Percentiles rank a stretch among this genome's conserved stretches.
Evolutionary conservation across 2,113 vertebrate species (phyloP).

Genomic region (Anguilla rostrata): DNA sequence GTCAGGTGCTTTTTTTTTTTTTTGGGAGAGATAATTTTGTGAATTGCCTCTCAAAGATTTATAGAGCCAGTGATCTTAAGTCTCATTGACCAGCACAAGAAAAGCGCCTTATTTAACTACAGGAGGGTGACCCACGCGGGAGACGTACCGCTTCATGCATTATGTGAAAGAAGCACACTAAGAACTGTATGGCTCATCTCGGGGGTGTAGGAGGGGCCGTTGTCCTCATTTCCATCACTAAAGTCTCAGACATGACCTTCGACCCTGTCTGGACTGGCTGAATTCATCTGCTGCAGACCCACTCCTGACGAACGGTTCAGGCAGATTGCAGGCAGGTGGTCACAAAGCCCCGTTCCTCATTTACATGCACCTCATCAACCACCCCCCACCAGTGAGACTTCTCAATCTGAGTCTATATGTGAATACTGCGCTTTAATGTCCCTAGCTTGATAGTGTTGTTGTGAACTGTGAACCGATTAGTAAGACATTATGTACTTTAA

Average conservation of each 20-base stretch:
- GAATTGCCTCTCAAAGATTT: background rate
- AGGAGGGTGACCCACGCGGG: background rate
- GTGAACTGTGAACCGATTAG: background rate
- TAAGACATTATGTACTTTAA: background rate
- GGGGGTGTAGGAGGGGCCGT: background rate
- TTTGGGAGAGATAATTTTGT: no score
- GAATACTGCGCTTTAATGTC: background rate
- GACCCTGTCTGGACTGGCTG: constrained; percentile 17
- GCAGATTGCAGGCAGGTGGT: constrained; percentile 4
- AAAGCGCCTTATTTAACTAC: background rate
- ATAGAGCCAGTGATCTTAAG: background rate
- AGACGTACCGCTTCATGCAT: background rate
- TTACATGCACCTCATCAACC: constrained; percentile 5
- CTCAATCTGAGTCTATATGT: background rate
- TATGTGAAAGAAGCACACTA: no score
- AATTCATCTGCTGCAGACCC: background rate
- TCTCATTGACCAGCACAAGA: background rate
- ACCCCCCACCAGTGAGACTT: background rate
- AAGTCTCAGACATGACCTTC: constrained; percentile 14
- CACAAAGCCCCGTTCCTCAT: constrained; percentile 1
- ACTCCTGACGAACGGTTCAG: background rate
- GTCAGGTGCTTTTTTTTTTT: background rate
- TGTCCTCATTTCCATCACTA: constrained; percentile 27
- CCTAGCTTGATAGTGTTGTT: background rate
- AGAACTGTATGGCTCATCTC: background rate